These are phyloP conservation scores for Cyprinodon diabolis DNA, from an alignment of 2,797 vertebrate genomes.

Conservation along the genomic window DNA sequence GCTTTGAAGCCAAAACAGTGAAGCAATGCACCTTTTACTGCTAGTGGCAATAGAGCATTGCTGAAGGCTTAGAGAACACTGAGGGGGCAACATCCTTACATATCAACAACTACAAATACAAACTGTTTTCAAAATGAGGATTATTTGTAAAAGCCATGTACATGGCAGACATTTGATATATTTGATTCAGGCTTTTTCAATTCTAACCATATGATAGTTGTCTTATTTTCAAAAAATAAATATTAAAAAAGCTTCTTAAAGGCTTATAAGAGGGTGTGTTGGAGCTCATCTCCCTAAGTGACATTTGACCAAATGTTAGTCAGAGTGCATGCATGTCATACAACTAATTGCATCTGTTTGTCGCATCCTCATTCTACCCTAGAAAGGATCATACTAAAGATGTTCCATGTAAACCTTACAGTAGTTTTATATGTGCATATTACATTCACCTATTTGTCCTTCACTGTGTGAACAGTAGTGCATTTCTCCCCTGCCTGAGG, in stretches of 20 bases:
- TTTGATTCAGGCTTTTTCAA: not conserved
- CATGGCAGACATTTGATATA: not conserved
- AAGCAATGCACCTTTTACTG: too few relatives aligned
- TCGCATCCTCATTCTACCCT: not conserved
- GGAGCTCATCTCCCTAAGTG: not conserved
- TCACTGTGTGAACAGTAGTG: not conserved
- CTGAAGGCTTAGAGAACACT: too few relatives aligned
- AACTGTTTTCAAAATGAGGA: too few relatives aligned
- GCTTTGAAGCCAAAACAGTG: not conserved
- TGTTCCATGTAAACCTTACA: not conserved
- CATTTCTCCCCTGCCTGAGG: not conserved
- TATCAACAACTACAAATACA: too few relatives aligned
- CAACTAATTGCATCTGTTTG: not conserved
- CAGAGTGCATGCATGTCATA: not conserved
- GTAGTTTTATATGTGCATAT: not conserved
- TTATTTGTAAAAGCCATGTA: too few relatives aligned
- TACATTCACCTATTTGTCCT: conserved; percentile 1
- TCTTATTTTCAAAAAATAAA: not conserved
- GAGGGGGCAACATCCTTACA: too few relatives aligned
- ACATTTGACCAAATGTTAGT: not conserved
- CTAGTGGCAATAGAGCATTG: too few relatives aligned
- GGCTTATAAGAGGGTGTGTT: not conserved
- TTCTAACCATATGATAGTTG: too few relatives aligned
- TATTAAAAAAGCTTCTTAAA: not conserved
- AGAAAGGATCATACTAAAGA: not conserved